Base-by-base conservation (phyloP, 2,888 invertebrate genomes). In the Toxonevra muliebris region DNA sequence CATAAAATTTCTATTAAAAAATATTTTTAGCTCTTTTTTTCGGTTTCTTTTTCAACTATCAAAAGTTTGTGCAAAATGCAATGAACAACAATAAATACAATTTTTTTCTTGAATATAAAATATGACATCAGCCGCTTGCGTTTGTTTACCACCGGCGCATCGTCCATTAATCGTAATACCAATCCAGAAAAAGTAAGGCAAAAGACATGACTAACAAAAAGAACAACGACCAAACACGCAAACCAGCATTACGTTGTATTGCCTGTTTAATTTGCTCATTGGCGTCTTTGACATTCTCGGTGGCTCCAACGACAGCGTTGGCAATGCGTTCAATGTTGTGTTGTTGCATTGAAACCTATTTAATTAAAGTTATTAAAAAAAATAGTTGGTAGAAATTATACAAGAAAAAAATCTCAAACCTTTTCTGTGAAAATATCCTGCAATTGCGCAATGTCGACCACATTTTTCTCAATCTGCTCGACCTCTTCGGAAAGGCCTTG, bases 251-350 rank as follows among this genome's bases (percentile, higher is more conserved):
- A 73, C 97, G 91, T 85, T 97, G 96, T 79, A 99, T 98, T 0
- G 98, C 98, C 86, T 97, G 94, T 74, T 97, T 89, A 63, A 99
- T 95, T 86, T 98, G 97, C 79, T 97, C 97, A 86, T 99, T 99
- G 1, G 96, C 98, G 85, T 95, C 95, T 80, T 93, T 93, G 15
- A 99, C 93, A 86, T 98, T 97, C 85, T 98, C 98, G 1, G 97
- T 97, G 0, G 97, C 90, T 0, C 95, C 93, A 19, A 96, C 91
- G 1, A 97, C 95, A 8, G 93, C 93, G 65, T 92, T 93, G 48
- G 93, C 90, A 83, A 99, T 93, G 74, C 94, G 88, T 76, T 97
- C 96, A 74, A 99, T 93, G 77, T 97, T 96, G 78, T 92, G 92
- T 80, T 98, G 97, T 87, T 98, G 98, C 82, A 96, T 91, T 63